A percentile compares a stretch with the other conserved stretches of the same genome.
phyloP scores from a whole-genome alignment of 1,140 invertebrate species.

The Calliopsis andreniformis region DNA sequence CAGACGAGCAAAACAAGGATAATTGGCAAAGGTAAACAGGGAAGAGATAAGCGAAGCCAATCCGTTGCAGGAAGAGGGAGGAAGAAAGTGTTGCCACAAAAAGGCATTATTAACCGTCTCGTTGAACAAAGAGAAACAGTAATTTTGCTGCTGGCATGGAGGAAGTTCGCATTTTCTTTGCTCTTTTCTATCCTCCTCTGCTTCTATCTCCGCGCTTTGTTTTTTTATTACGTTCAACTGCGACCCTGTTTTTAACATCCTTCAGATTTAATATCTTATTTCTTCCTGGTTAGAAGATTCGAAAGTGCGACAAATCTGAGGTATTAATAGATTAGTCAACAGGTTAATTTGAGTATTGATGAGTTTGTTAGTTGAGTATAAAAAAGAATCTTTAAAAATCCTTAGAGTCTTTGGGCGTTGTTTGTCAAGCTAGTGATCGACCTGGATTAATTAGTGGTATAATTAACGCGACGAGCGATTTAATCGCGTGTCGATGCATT shows the following conservation, averaged over 20 bases:
- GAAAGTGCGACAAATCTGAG: too few relatives aligned
- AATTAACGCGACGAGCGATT: slow-evolving; percentile 69
- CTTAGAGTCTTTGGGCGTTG: slow-evolving; percentile 1
- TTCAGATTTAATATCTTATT: not conserved
- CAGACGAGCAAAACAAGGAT: slow-evolving; percentile 18
- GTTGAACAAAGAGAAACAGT: slow-evolving; percentile 53
- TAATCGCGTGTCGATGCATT: slow-evolving; percentile 64
- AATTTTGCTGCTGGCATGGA: slow-evolving; percentile 32
- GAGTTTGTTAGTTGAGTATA: not conserved
- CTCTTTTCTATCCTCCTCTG: not conserved
- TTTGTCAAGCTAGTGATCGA: slow-evolving; percentile 12
- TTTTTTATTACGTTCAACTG: not conserved
- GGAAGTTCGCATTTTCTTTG: not conserved
- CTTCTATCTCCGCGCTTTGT: not conserved
- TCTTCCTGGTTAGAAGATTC: not conserved
- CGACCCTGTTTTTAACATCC: not conserved
- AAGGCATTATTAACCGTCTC: slow-evolving; percentile 67
- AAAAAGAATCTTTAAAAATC: not conserved
- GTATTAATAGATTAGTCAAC: too few relatives aligned
- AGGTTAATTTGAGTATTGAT: too few relatives aligned
- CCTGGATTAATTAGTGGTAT: slow-evolving; percentile 62
- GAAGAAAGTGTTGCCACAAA: slow-evolving; percentile 58
- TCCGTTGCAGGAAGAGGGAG: slow-evolving; percentile 38
- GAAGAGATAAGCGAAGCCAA: slow-evolving; percentile 30
- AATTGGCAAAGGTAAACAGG: slow-evolving; percentile 2